Conservation (phyloP, 1,140 invertebrate genomes). For the Venturia canescens region DNA sequence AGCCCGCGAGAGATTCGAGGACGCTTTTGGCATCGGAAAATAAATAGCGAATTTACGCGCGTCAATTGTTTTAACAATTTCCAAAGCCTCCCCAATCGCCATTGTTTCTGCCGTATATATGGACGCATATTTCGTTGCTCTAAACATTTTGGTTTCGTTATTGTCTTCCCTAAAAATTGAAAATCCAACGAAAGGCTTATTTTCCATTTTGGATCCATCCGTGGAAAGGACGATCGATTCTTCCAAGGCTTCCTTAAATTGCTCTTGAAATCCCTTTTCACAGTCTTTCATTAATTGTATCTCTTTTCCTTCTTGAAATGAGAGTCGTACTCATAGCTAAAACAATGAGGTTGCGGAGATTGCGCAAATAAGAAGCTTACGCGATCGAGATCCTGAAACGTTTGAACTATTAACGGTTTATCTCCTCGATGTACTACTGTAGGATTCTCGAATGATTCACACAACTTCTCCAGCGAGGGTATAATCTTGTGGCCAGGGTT, state of each 20-base stretch:
- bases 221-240: neutral
- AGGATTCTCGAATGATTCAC: neutral
- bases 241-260: neutral
- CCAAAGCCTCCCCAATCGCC: neutral
- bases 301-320: neutral
- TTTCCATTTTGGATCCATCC: constrained; percentile 15
- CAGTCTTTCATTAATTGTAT: neutral
- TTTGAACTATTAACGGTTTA: neutral
- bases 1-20: neutral
- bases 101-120: constrained; percentile 10
- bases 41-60: neutral
- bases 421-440: neutral
- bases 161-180: neutral
- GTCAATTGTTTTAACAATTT: neutral
- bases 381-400: neutral
- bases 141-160: neutral
- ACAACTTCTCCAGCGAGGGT: neutral
- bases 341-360: neutral
- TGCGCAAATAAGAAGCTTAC: neutral
- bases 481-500: neutral
- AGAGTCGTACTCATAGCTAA: neutral
- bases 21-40: constrained; percentile 20
- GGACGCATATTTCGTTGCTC: constrained; percentile 11
- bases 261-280: neutral
- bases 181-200: neutral